A percentile compares a stretch with the other conserved stretches of the same genome.
Evolutionary conservation across 2,888 invertebrate genomes (phyloP).

Genomic region (Polydrusus pterygomalis): DNA sequence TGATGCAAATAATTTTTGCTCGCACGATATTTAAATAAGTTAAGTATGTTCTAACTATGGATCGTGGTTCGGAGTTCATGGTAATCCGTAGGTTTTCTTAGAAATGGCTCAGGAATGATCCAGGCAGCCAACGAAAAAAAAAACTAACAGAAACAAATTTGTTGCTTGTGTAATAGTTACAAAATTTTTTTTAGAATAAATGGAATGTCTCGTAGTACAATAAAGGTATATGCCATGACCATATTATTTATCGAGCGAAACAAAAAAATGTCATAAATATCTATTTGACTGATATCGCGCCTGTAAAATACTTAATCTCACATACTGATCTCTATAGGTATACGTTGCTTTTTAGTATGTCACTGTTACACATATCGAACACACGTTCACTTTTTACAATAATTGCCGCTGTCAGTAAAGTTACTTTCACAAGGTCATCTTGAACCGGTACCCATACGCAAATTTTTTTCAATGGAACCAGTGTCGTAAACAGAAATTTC

Average conservation of each 20-base stretch:
- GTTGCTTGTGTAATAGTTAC: no score
- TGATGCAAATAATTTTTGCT: no score
- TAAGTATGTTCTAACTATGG: no score
- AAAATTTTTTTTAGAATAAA: no score
- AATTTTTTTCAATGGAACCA: neutral
- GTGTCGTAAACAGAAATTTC: neutral
- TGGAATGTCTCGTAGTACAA: no score
- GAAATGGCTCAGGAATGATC: no score
- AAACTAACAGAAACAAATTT: no score
- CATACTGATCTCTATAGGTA: neutral
- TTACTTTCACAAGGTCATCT: conserved; percentile 40
- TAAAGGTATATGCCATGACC: no score
- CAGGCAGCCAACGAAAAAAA: no score
- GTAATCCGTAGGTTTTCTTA: no score
- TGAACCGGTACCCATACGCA: conserved; percentile 23
- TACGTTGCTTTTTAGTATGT: conserved; percentile 21
- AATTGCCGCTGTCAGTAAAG: conserved; percentile 20
- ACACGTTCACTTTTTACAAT: conserved; percentile 43
- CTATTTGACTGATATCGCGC: neutral
- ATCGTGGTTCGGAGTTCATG: no score
- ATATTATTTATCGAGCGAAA: neutral
- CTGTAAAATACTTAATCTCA: neutral
- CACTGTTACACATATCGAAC: conserved; percentile 41
- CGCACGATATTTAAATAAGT: no score
- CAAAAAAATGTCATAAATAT: conserved; percentile 8